Evolutionary conservation across 2,888 invertebrate species (phyloP).

Genomic region (Quadriops clusia): DNA sequence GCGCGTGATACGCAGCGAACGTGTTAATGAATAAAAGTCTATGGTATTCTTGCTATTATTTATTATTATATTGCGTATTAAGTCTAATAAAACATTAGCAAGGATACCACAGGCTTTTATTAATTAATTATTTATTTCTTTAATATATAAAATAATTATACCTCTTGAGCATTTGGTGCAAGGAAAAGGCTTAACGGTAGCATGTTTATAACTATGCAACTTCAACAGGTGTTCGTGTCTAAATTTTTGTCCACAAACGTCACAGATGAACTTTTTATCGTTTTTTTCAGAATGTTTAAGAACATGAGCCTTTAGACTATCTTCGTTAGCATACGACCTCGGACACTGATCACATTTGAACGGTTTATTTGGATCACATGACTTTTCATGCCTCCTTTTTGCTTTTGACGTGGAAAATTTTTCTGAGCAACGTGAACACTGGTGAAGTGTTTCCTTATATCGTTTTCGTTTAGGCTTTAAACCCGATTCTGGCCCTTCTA

Average conservation of each 20-base stretch:
- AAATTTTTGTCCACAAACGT: constrained; percentile 25
- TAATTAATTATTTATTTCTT: neutral
- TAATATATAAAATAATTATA: constrained; percentile 10
- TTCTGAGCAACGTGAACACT: constrained; percentile 14
- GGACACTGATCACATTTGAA: constrained; percentile 18
- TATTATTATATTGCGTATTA: too few relatives aligned
- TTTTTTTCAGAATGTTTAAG: constrained; percentile 15
- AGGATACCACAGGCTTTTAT: neutral
- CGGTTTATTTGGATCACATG: constrained; percentile 9
- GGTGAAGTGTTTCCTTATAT: constrained; percentile 6
- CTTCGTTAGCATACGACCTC: constrained; percentile 15
- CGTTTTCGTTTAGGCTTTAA: neutral
- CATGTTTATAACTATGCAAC: constrained; percentile 29
- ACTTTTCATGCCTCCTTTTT: constrained; percentile 11
- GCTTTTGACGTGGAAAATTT: constrained; percentile 10
- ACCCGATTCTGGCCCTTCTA: neutral
- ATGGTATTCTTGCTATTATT: too few relatives aligned
- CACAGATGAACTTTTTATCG: constrained; percentile 17
- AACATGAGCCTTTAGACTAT: constrained; percentile 16
- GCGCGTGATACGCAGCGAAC: too few relatives aligned
- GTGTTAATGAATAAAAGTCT: too few relatives aligned
- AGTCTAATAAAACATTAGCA: too few relatives aligned
- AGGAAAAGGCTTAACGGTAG: constrained; percentile 28
- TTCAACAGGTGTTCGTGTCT: constrained; percentile 26
- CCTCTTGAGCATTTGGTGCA: constrained; percentile 29